Conservation (phyloP, 2,888 invertebrate genomes). For the Carterocephalus palaemon region DNA sequence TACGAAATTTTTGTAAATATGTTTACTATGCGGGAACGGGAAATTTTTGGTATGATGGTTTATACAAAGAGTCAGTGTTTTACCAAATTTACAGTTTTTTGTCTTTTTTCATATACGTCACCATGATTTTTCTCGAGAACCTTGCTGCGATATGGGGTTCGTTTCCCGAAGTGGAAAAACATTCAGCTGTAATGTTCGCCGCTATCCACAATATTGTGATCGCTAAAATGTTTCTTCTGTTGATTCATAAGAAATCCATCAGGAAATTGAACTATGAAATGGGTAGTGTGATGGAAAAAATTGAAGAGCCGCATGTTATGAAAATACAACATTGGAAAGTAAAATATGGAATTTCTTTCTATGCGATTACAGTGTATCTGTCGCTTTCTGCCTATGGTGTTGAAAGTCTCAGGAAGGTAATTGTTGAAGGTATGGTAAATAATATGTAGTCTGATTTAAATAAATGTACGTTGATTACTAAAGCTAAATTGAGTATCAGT, state of each 20-base stretch:
- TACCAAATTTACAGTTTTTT: conserved; percentile 51
- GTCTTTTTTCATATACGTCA: conserved; percentile 55
- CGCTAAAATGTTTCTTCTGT: conserved; percentile 57
- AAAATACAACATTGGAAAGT: conserved; percentile 56
- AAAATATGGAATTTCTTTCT: conserved; percentile 52
- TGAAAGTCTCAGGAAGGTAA: conserved; percentile 52
- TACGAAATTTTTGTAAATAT: conserved; percentile 54
- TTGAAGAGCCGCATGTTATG: conserved; percentile 55
- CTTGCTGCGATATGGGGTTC: conserved; percentile 57
- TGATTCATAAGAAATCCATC: conserved; percentile 60
- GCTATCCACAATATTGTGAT: conserved; percentile 66
- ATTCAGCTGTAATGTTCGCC: conserved; percentile 65
- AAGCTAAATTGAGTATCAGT: too few species aligned
- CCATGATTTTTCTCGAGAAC: conserved; percentile 64
- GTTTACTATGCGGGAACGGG: conserved; percentile 62
- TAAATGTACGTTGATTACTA: too few species aligned
- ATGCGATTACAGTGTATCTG: conserved; percentile 59
- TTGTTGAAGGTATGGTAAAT: conserved; percentile 51
- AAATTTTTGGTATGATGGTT: conserved; percentile 59
- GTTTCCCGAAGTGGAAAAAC: conserved; percentile 64
- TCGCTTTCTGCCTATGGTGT: conserved; percentile 58
- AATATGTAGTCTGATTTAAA: conserved; percentile 2
- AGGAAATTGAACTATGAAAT: conserved; percentile 62
- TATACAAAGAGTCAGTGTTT: conserved; percentile 43
- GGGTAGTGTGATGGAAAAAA: conserved; percentile 50